Evolutionary conservation across 2,113 vertebrate genomes (phyloP), one percentile per base, ranked within the genome.

Genomic region (Xyliphius kryptos): DNA sequence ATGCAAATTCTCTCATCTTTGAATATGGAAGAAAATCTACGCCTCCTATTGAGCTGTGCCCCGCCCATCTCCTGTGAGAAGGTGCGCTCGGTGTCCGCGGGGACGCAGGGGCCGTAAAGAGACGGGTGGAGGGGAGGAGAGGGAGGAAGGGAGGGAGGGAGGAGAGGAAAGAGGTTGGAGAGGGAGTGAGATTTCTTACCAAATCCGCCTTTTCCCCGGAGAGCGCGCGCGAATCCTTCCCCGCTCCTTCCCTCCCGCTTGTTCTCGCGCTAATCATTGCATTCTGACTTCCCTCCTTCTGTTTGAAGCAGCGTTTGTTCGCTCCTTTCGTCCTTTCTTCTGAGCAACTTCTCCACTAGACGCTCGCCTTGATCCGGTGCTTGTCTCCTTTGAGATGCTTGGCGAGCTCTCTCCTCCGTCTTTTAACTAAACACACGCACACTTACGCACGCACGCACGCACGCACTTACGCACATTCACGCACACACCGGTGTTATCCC

Each of bases 231-330:
- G n/a, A n/a, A 80, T 77, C 81, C 79, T 82, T 74, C 77, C 77
- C 26, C 78, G 77, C 75, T 76, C 78, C 80, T 77, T 77, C 85
- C 81, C 85, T 85, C 83, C 81, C 82, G 86, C 85, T 82, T 82
- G 81, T 83, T 85, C 77, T n/a, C n/a, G n/a, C n/a, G 74, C 75
- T 87, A 84, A 87, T 87, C 85, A 85, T 80, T 87, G 83, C 84
- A 86, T 86, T 84, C 84, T 77, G 44, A 51, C 59, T 58, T 82
- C 80, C 85, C 82, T 82, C n/a, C n/a, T n/a, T n/a, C n/a, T 85
- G 86, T 87, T 88, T 89, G 85, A 88, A 86, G 82, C 56, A 56
- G 73, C 77, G 70, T 83, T 61, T 88, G 81, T 85, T 85, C 81
- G 81, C 82, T 80, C 82, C 86, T 82, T 66, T 83, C 66, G 21